Base-by-base conservation (phyloP, 2,113 vertebrate genomes). In the Lanius collurio region DNA sequence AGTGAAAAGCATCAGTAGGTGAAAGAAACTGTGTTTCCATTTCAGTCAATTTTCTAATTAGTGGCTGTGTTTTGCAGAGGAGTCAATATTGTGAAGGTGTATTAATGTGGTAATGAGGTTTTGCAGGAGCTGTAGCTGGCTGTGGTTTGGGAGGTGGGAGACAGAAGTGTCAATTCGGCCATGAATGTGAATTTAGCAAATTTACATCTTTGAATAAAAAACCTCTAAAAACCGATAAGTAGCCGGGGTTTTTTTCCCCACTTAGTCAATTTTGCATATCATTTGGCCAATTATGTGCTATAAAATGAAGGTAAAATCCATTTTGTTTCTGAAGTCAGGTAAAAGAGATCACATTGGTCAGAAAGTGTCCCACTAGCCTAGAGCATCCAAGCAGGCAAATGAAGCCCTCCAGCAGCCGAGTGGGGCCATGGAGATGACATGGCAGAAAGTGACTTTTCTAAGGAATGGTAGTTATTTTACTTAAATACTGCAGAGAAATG, bases 41-140 rank as follows among this genome's bases (percentile, higher is more conserved):
- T 91, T 83, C 63, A 81, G 78, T 84, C 91, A 82, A 57, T 92
- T 78, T 87, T 87, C 53, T 95, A 95, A 89, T 94, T 87, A 94
- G 50, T 62, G 55, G 37, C 59, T 74, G 50, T 0, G 31, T 88
- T 91, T 59, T 71, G 19, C 18, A 1, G 1, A 84, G 37, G 15
- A 93, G 57, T 87, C 84, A 90, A 86, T 92, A 88, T 18, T 47
- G n/a, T 2, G 0, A 56, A 71, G 83, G 86, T 83, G 53, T 83
- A 87, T 95, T 94, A 94, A 89, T 76, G 84, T 78, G 81, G 62
- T 87, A 92, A 91, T 85, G 46, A 26, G 7, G 39, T 69, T 76
- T 68, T 55, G 24, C 57, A 92, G 73, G 55, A 86, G 33, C 46
- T 57, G 42, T 27, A 57, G 26, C 49, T 87, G 46, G 14, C 56